These are phyloP conservation scores for Acronicta leporina DNA, from an alignment of 2,888 invertebrate genomes.

Conservation along the genomic window DNA sequence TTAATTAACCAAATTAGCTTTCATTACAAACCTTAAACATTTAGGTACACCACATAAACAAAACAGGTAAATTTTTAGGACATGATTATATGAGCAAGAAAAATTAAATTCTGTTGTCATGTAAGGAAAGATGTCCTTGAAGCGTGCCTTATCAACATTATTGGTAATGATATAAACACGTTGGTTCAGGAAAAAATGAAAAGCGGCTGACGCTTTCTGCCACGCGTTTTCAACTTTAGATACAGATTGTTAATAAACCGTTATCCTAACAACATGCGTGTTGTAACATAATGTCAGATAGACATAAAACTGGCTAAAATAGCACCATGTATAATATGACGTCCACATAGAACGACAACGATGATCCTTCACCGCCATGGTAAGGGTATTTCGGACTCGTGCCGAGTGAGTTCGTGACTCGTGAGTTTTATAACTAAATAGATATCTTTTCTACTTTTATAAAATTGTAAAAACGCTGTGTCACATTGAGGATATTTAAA, in stretches of 20 bases:
- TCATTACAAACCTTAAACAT: background rate
- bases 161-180: background rate
- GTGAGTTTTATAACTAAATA: no score
- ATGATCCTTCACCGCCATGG: no score
- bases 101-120: constrained; percentile 1
- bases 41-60: background rate
- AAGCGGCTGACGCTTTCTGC: background rate
- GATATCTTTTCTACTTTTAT: no score
- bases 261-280: background rate
- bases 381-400: no score
- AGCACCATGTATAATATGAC: no score
- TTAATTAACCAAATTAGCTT: background rate
- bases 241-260: background rate
- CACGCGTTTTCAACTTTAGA: background rate
- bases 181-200: background rate
- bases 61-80: background rate
- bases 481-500: no score
- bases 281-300: background rate
- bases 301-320: no score
- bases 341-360: no score
- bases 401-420: no score
- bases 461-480: no score
- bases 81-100: background rate
- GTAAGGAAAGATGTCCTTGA: background rate
- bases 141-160: constrained; percentile 2